Percentiles rank a stretch among this genome's conserved stretches.
phyloP scores from a whole-genome alignment of 2,113 vertebrate species.

The Zingel zingel region DNA sequence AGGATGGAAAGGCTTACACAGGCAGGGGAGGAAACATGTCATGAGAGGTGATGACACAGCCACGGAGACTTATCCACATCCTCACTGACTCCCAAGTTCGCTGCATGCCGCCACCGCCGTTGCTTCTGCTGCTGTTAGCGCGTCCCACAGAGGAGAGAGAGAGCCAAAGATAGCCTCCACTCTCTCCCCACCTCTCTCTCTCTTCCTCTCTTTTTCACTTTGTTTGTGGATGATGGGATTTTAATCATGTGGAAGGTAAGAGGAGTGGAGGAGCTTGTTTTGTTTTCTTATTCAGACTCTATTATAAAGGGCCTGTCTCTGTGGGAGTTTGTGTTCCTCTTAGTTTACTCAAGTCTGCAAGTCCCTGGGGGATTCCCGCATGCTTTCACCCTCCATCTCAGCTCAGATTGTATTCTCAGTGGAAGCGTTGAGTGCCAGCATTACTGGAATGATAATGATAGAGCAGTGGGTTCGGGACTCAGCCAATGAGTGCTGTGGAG shows the following conservation, averaged over 20 bases:
- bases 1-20: conserved; percentile 77
- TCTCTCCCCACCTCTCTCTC: conserved; percentile 17
- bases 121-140: conserved; percentile 15
- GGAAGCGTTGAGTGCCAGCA: conserved; percentile 47
- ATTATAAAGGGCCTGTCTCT: conserved; percentile 2
- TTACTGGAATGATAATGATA: conserved; percentile 79
- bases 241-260: conserved; percentile 85
- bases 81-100: conserved; percentile 58
- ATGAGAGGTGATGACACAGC: conserved; percentile 81
- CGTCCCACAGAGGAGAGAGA: conserved; percentile 62
- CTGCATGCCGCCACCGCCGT: conserved; percentile 19
- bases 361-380: conserved; percentile 55
- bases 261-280: conserved; percentile 7
- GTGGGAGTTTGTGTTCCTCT: conserved; percentile 37
- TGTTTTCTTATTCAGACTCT: neutral
- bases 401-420: conserved; percentile 41
- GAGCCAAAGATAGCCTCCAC: conserved; percentile 62
- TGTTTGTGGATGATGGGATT: conserved; percentile 80
- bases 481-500: conserved; percentile 52
- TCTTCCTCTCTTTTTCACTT: conserved; percentile 67
- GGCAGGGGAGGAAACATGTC: conserved; percentile 78
- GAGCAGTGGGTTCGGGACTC: conserved; percentile 55
- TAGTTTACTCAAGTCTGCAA: conserved; percentile 51
- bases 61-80: conserved; percentile 66
- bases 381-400: conserved; percentile 32